These are phyloP conservation scores for Philopedon plagiatum DNA, from an alignment of 2,888 invertebrate genomes.

Conservation along the genomic window DNA sequence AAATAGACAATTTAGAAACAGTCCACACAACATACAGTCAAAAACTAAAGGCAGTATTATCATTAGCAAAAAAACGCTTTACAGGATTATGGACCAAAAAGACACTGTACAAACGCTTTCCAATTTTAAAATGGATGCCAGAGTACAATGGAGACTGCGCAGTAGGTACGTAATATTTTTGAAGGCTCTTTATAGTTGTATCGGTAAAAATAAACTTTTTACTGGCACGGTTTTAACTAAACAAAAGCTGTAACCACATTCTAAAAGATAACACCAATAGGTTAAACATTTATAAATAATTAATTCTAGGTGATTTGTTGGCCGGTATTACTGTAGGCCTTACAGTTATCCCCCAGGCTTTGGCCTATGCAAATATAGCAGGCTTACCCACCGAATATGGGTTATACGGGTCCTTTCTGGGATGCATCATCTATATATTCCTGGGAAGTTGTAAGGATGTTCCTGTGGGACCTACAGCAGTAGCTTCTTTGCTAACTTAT, in stretches of 20 bases:
- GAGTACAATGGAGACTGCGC: conserved; percentile 82
- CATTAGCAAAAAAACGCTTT: conserved; percentile 69
- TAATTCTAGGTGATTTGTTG: conserved; percentile 87
- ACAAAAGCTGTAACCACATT: too few relatives aligned
- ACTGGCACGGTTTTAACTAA: too few relatives aligned
- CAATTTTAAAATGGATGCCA: conserved; percentile 84
- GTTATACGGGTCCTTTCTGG: conserved; percentile 92
- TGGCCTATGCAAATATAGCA: conserved; percentile 74
- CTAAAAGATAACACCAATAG: too few relatives aligned
- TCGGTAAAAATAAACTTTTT: too few relatives aligned
- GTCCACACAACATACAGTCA: conserved; percentile 47
- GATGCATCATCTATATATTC: conserved; percentile 90
- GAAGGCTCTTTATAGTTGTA: too few relatives aligned
- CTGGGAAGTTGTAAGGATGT: conserved; percentile 94
- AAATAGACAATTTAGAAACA: conserved; percentile 23
- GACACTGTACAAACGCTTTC: conserved; percentile 81
- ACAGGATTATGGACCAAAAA: conserved; percentile 76
- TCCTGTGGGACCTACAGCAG: conserved; percentile 94
- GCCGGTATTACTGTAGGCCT: conserved; percentile 90
- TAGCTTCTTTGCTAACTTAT: conserved; percentile 88
- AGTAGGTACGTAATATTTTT: conserved; percentile 75
- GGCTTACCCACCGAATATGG: conserved; percentile 90
- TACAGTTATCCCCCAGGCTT: conserved; percentile 92
- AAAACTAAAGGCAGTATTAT: conserved; percentile 55
- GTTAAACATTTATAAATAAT: not conserved